Percentiles rank a stretch among this genome's conserved stretches.
phyloP scores from a whole-genome alignment of 2,888 invertebrate genomes.

The Calameuta filiformis region DNA sequence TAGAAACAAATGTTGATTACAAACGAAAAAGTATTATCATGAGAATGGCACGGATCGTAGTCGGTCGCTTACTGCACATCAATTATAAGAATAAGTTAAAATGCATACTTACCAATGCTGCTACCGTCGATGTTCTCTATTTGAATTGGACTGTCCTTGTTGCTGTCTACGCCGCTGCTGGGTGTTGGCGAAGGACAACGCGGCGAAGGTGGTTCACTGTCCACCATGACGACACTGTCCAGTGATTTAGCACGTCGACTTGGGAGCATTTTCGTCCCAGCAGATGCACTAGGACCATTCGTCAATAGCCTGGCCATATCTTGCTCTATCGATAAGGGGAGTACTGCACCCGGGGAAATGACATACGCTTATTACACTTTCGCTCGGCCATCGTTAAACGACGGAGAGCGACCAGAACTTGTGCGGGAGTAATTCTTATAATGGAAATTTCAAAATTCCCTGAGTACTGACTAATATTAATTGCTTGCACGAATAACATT shows the following conservation, averaged over 20 bases:
- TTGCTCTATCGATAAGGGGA: conserved; percentile 63
- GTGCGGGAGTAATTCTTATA: background rate
- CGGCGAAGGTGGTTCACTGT: conserved; percentile 71
- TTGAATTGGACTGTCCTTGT: conserved; percentile 86
- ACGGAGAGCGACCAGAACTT: conserved; percentile 6
- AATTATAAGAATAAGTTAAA: background rate
- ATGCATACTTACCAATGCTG: conserved; percentile 66
- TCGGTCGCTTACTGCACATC: too few species aligned
- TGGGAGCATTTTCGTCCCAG: conserved; percentile 45
- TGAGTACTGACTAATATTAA: background rate
- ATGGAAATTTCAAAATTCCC: background rate
- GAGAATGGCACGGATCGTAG: too few species aligned
- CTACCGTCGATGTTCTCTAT: conserved; percentile 79
- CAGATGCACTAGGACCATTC: conserved; percentile 26
- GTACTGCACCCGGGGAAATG: conserved; percentile 53
- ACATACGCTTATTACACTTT: conserved; percentile 39
- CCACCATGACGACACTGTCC: conserved; percentile 61
- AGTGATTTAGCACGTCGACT: conserved; percentile 60
- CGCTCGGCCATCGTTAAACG: conserved; percentile 8
- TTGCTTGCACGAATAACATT: background rate
- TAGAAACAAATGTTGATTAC: background rate
- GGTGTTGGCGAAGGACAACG: conserved; percentile 90
- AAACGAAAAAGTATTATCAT: background rate
- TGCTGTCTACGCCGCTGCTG: conserved; percentile 88
- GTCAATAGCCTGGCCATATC: conserved; percentile 62